These are phyloP conservation scores for Sminthurides aquaticus DNA, from an alignment of 2,888 invertebrate species.

Conservation along the genomic window DNA sequence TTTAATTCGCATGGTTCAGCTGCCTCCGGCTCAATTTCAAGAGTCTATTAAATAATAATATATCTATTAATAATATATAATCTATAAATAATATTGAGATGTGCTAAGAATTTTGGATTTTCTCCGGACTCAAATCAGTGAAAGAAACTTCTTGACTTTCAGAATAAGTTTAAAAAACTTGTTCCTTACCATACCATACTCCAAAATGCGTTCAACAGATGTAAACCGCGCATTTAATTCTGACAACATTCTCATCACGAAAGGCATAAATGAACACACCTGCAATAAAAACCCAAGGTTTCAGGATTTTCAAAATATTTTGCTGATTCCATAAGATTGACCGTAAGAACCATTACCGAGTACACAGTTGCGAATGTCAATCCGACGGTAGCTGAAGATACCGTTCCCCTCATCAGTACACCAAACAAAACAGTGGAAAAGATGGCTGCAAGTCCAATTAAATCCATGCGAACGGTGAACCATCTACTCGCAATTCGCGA, in stretches of 20 bases:
- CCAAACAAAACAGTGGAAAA: conserved; percentile 49
- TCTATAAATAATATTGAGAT: not conserved
- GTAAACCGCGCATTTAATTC: conserved; percentile 48
- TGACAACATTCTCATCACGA: conserved; percentile 45
- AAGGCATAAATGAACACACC: conserved; percentile 45
- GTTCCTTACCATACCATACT: conserved; percentile 48
- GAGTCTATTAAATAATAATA: conserved; percentile 34
- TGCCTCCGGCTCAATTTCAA: conserved; percentile 38
- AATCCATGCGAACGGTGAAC: conserved; percentile 49
- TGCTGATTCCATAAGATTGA: not conserved
- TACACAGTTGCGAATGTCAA: conserved; percentile 52
- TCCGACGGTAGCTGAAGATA: conserved; percentile 51
- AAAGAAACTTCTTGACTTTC: too few relatives aligned
- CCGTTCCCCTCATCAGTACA: conserved; percentile 47
- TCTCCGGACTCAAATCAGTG: too few relatives aligned
- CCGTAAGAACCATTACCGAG: too few relatives aligned
- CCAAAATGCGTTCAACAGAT: conserved; percentile 48
- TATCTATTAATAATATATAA: not conserved
- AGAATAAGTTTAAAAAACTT: not conserved
- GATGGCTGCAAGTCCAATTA: conserved; percentile 47
- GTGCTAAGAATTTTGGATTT: too few relatives aligned
- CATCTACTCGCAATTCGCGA: conserved; percentile 49
- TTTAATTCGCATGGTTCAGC: conserved; percentile 45
- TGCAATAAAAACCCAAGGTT: too few relatives aligned
- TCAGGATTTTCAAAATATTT: not conserved